Evolutionary conservation across 2,888 invertebrate species (phyloP).

Genomic region (Meghimatium bilineatum): DNA sequence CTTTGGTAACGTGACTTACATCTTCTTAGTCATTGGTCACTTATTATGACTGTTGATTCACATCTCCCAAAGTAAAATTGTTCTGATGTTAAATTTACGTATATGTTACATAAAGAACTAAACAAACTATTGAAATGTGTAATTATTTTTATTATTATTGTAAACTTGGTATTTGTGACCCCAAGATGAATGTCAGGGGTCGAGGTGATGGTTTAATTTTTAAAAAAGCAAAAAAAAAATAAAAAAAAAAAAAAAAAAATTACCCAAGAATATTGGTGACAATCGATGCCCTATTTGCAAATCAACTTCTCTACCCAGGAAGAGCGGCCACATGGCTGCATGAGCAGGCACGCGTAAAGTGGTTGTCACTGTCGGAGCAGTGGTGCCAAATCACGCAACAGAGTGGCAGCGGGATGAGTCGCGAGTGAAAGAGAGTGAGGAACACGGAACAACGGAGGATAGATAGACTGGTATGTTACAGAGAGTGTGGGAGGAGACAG

Average conservation of each 20-base stretch:
- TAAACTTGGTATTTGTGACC: too few relatives aligned
- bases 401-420: background rate
- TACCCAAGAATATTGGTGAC: background rate
- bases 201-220: too few relatives aligned
- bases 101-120: background rate
- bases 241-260: background rate
- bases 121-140: background rate
- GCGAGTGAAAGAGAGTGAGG: background rate
- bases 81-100: background rate
- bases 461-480: background rate
- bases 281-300: conserved; percentile 26
- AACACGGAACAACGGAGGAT: background rate
- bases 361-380: background rate
- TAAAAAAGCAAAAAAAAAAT: too few relatives aligned
- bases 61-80: background rate
- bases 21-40: background rate
- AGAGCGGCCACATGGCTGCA: conserved; percentile 6
- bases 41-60: background rate
- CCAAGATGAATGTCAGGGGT: too few relatives aligned
- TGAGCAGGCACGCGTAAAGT: conserved; percentile 9
- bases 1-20: background rate
- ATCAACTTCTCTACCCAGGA: background rate
- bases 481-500: background rate
- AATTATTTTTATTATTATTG: background rate
- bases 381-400: conserved; percentile 7